Evolutionary conservation across 2,888 invertebrate genomes (phyloP).

Genomic region (Philopedon plagiatum): DNA sequence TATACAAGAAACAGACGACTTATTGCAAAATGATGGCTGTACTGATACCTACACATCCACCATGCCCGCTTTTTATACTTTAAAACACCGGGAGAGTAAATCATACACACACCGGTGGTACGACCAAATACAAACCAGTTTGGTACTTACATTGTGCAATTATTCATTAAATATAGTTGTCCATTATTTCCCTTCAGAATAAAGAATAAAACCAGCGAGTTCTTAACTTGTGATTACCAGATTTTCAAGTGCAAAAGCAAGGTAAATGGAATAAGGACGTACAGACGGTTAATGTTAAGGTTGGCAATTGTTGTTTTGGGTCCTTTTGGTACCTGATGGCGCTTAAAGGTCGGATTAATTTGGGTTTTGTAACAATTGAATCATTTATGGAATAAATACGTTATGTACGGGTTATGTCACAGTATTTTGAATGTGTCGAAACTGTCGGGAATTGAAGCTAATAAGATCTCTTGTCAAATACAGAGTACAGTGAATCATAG

Average conservation of each 20-base stretch:
- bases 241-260: constrained; percentile 32
- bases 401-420: not conserved
- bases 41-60: constrained; percentile 29
- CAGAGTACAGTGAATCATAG: no score
- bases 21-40: constrained; percentile 4
- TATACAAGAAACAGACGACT: not conserved
- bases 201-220: constrained; percentile 11
- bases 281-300: constrained; percentile 29
- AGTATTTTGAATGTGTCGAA: no score
- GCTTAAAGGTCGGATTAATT: constrained; percentile 4
- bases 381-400: no score
- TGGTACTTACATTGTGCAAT: constrained; percentile 14
- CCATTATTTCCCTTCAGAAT: constrained; percentile 17
- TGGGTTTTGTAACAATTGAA: constrained; percentile 1
- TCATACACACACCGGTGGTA: constrained; percentile 4
- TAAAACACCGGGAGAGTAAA: constrained; percentile 27
- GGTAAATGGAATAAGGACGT: constrained; percentile 36
- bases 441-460: no score
- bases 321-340: not conserved
- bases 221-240: constrained; percentile 2
- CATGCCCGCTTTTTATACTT: constrained; percentile 37
- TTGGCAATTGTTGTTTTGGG: constrained; percentile 9
- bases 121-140: constrained; percentile 31
- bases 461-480: no score
- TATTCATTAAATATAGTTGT: constrained; percentile 1